phyloP scores from a whole-genome alignment of 1,140 invertebrate genomes.

The Cyrtorhinus lividipennis region DNA sequence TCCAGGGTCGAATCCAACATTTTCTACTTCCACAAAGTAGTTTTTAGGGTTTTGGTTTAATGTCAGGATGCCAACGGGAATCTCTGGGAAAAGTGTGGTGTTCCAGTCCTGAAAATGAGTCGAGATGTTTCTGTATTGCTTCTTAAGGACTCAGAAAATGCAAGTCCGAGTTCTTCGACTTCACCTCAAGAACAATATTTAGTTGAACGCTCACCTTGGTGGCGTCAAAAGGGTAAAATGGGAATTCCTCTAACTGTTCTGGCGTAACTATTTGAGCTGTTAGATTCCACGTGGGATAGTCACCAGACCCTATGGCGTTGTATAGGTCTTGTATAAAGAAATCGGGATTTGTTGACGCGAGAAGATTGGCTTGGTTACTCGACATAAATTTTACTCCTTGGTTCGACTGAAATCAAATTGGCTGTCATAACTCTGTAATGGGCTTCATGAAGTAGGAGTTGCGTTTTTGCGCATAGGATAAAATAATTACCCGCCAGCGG shows the following conservation, averaged over 20 bases:
- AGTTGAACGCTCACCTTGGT: conserved; percentile 63
- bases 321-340: conserved; percentile 76
- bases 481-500: conserved; percentile 70
- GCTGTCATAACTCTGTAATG: too few relatives aligned
- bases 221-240: conserved; percentile 79
- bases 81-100: conserved; percentile 74
- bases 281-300: conserved; percentile 68
- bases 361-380: conserved; percentile 49
- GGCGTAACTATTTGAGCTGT: conserved; percentile 62
- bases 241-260: conserved; percentile 49
- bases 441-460: too few relatives aligned
- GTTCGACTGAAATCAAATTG: conserved; percentile 46
- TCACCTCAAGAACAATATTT: too few relatives aligned
- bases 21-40: conserved; percentile 88
- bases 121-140: too few relatives aligned
- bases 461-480: too few relatives aligned
- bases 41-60: conserved; percentile 79
- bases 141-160: too few relatives aligned
- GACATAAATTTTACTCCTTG: conserved; percentile 76
- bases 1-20: conserved; percentile 84
- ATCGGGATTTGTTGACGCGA: conserved; percentile 66
- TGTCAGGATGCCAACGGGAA: conserved; percentile 76
- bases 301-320: conserved; percentile 67
- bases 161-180: too few relatives aligned
- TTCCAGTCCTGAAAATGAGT: conserved; percentile 54